Percentiles rank a stretch among this genome's conserved stretches.
Conservation (phyloP, 2,888 invertebrate species). For the Lasioglossum calceatum region DNA sequence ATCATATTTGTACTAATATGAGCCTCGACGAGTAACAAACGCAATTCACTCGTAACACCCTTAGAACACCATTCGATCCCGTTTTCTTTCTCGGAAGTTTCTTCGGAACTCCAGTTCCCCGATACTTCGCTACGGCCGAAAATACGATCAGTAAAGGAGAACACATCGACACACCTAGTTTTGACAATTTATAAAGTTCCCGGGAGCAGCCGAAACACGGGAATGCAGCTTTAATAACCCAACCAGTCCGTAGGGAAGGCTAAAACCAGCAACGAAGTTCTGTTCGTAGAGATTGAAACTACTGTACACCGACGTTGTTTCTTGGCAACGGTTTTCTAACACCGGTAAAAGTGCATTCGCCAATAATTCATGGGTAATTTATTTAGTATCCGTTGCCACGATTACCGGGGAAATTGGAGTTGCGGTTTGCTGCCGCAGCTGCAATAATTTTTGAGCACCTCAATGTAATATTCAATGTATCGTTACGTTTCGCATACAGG, state of each 20-base stretch:
- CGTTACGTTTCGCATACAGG: background rate
- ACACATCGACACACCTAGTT: slow-evolving; percentile 34
- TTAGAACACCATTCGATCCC: slow-evolving; percentile 8
- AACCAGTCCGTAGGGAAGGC: slow-evolving; percentile 35
- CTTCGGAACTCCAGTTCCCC: background rate
- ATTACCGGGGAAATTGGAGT: slow-evolving; percentile 6
- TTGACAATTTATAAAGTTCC: slow-evolving; percentile 48
- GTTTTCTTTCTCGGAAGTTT: background rate
- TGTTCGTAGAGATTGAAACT: slow-evolving; percentile 61
- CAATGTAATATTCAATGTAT: slow-evolving; percentile 6
- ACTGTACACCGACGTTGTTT: slow-evolving; percentile 38
- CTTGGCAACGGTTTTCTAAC: slow-evolving; percentile 53
- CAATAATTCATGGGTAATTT: slow-evolving; percentile 58
- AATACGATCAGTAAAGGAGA: slow-evolving; percentile 24
- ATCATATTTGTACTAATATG: background rate
- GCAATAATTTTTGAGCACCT: slow-evolving; percentile 22
- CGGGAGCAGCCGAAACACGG: slow-evolving; percentile 34
- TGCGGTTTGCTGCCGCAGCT: background rate
- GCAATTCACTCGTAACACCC: background rate
- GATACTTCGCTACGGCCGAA: background rate
- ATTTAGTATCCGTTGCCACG: slow-evolving; percentile 35
- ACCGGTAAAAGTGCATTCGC: slow-evolving; percentile 56
- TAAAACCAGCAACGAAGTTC: slow-evolving; percentile 49
- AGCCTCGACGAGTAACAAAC: background rate
- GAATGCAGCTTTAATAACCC: slow-evolving; percentile 60